Evolutionary conservation across 2,113 vertebrate genomes (phyloP), one percentile per base, ranked within the genome.

Genomic region (Lepisosteus oculatus): DNA sequence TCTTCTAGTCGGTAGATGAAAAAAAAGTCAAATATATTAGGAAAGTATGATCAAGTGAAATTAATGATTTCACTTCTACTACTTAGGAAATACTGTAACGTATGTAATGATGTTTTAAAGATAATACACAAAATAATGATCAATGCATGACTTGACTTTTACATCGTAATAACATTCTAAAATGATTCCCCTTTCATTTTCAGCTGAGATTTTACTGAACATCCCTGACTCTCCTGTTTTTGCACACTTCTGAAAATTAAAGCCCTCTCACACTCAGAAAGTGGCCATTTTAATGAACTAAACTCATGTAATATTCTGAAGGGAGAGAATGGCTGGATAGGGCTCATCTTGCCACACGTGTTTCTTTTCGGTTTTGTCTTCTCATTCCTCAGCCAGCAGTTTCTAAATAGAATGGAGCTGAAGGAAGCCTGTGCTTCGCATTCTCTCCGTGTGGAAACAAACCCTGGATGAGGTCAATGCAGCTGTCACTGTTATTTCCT

Each of bases 21-120:
- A 65, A 81, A 75, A 29, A 75, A 77, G 84, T 84, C 81, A 87
- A 82, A 86, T 84, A 83, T 77, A 68, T 67, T 72, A 81, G 81
- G 74, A 85, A 80, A 86, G 73, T 72, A 81, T 75, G 74, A 77
- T 43, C 2, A 14, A 29, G 29, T 29, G 2, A 29, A 45, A 43
- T 68, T 69, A 55, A 59, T 43, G 51, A 54, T 67, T n/a, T 43
- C n/a, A 51, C 65, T n/a, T 67, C 8, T 13, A n/a, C 56, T 56
- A 45, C 61, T 43, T 51, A 56, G 29, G 1, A 6, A 56, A 8
- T 43, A 57, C 11, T 14, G 17, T 56, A 29, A 15, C 15, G 63
- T 51, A 63, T 42, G 69, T 57, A 71, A 64, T 8, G 4, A 3
- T 44, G n/a, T 3, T 13, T 67, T 9, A 17, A 43, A 14, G 63